Evolutionary conservation across 2,797 vertebrate species (phyloP).

Genomic region (Scolopax bukidnonensis): DNA sequence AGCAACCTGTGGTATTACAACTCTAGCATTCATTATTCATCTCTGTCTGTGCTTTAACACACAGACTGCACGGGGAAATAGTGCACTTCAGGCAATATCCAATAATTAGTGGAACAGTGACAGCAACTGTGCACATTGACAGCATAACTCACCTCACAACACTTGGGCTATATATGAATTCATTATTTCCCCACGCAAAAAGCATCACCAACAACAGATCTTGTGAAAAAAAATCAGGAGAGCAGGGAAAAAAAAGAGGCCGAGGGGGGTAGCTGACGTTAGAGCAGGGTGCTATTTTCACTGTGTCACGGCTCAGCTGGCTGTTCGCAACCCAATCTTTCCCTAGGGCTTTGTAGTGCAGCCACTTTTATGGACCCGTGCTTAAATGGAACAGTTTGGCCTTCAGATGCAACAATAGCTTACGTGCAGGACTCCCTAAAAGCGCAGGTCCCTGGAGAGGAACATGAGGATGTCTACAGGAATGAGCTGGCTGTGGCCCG

Average conservation of each 20-base stretch:
- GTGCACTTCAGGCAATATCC: not conserved
- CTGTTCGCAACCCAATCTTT: not conserved
- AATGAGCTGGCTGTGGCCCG: conserved; percentile 19
- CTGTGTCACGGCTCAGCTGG: not conserved
- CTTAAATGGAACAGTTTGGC: conserved; percentile 33
- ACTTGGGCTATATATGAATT: not conserved
- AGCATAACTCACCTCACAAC: not conserved
- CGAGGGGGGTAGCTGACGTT: fast-evolving
- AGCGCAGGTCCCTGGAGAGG: not conserved
- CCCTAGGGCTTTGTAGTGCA: not conserved
- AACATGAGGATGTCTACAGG: conserved; percentile 4
- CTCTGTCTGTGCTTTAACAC: not conserved
- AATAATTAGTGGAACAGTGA: not conserved
- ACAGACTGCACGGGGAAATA: fast-evolving
- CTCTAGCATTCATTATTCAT: not conserved
- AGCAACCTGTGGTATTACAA: not conserved
- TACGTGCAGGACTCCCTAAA: conserved; percentile 45
- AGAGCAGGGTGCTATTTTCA: not conserved
- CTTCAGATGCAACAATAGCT: conserved; percentile 23
- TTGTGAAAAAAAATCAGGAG: not conserved
- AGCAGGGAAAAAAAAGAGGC: not conserved
- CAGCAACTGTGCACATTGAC: not conserved
- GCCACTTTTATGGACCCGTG: not conserved
- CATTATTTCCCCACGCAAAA: not conserved
- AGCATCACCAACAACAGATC: not conserved